Conservation (phyloP, 2,113 vertebrate genomes). For the Catagonus wagneri region DNA sequence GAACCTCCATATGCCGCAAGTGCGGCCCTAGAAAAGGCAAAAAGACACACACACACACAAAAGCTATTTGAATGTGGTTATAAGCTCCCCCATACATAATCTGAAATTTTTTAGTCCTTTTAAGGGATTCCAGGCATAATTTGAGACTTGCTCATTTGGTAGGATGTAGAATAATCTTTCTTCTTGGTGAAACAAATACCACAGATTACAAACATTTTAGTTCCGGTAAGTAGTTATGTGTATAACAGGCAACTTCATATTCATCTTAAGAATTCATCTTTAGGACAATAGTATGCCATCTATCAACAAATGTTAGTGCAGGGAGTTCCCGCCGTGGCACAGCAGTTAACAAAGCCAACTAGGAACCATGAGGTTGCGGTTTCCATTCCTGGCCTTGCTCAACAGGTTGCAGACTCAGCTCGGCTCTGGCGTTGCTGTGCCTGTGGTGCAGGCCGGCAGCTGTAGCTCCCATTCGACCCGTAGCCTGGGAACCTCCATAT, state of each 20-base stretch:
- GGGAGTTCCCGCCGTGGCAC: too few relatives aligned
- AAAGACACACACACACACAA: too few relatives aligned
- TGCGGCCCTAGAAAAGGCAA: too few relatives aligned
- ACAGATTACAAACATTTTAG: not conserved
- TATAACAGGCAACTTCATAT: not conserved
- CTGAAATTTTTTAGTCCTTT: not conserved
- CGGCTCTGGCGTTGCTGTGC: too few relatives aligned
- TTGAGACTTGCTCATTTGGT: not conserved
- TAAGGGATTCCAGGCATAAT: not conserved
- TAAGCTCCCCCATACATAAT: not conserved
- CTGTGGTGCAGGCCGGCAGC: too few relatives aligned
- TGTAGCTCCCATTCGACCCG: too few relatives aligned
- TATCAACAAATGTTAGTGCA: not conserved
- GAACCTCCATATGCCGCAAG: too few relatives aligned
- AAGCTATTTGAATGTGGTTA: not conserved
- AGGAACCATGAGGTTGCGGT: too few relatives aligned
- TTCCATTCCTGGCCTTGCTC: too few relatives aligned
- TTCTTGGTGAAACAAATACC: not conserved
- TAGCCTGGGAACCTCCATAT: too few relatives aligned
- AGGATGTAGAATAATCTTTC: not conserved
- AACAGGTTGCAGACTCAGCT: too few relatives aligned
- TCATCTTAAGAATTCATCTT: not conserved
- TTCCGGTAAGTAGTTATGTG: not conserved
- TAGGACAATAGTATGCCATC: not conserved
- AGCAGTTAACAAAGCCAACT: too few relatives aligned